Evolutionary conservation across 2,113 vertebrate species (phyloP).

Genomic region (Drymodes brunneopygia): DNA sequence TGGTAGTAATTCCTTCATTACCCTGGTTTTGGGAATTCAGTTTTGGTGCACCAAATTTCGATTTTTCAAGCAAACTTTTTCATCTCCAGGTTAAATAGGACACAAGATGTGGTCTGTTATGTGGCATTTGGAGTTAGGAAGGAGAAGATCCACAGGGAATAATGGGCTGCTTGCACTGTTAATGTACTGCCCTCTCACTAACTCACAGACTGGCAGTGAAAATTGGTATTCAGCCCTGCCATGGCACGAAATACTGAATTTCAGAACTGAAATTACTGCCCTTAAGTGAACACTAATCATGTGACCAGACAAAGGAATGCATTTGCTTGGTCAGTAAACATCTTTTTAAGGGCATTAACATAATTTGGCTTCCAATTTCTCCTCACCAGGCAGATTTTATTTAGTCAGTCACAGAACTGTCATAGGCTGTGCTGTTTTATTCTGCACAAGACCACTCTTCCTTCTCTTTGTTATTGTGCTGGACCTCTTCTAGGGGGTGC

Average conservation of each 20-base stretch:
- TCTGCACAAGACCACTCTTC: neutral
- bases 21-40: neutral
- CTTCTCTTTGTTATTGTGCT: neutral
- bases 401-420: neutral
- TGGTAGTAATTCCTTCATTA: neutral
- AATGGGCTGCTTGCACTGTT: neutral
- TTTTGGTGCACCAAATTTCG: neutral
- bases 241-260: neutral
- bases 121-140: neutral
- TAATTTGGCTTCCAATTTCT: neutral
- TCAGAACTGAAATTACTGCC: neutral
- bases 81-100: neutral
- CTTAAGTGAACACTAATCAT: neutral
- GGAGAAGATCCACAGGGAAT: neutral
- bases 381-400: neutral
- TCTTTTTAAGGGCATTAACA: neutral
- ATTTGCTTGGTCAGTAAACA: neutral
- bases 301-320: neutral
- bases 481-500: neutral
- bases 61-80: neutral
- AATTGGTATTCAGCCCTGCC: neutral
- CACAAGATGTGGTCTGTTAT: neutral
- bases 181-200: neutral
- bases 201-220: neutral
- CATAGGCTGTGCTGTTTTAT: neutral